phyloP scores from a whole-genome alignment of 2,888 invertebrate genomes.

The Tetragonisca angustula region DNA sequence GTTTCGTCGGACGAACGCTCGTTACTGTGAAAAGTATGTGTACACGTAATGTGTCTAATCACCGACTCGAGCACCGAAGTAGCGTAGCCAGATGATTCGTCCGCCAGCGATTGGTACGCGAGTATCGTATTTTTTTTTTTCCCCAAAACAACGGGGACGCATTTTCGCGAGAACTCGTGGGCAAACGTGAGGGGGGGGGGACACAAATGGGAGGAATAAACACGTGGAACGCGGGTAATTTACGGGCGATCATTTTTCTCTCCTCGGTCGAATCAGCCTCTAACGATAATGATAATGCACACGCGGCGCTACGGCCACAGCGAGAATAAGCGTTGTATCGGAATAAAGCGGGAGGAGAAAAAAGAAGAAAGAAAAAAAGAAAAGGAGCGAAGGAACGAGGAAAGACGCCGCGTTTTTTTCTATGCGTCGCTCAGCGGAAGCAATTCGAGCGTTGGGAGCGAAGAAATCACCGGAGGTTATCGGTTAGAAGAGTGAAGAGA shows the following conservation, averaged over 20 bases:
- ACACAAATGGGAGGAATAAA: not conserved
- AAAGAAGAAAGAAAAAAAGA: not conserved
- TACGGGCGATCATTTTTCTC: constrained; percentile 2
- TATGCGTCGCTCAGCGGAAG: not conserved
- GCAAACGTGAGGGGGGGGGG: too few species aligned
- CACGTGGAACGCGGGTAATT: constrained; percentile 15
- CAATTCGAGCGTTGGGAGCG: not conserved
- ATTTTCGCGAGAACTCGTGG: not conserved
- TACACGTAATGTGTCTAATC: not conserved
- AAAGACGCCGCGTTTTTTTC: not conserved
- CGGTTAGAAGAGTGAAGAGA: constrained; percentile 46
- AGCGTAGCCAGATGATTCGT: not conserved
- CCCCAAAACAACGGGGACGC: not conserved
- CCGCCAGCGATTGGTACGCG: not conserved
- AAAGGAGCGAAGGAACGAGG: not conserved
- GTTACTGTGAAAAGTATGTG: not conserved
- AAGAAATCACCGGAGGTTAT: constrained; percentile 29
- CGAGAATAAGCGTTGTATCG: constrained; percentile 19
- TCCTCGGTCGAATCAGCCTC: not conserved
- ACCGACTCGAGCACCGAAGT: not conserved
- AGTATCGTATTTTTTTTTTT: not conserved
- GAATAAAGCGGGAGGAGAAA: not conserved
- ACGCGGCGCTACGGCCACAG: constrained; percentile 1
- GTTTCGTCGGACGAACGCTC: not conserved
- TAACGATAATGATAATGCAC: constrained; percentile 17